Evolutionary conservation across 2,888 invertebrate genomes (phyloP), one percentile per base, ranked within the genome.

Genomic region (Acanthopleura granulata): DNA sequence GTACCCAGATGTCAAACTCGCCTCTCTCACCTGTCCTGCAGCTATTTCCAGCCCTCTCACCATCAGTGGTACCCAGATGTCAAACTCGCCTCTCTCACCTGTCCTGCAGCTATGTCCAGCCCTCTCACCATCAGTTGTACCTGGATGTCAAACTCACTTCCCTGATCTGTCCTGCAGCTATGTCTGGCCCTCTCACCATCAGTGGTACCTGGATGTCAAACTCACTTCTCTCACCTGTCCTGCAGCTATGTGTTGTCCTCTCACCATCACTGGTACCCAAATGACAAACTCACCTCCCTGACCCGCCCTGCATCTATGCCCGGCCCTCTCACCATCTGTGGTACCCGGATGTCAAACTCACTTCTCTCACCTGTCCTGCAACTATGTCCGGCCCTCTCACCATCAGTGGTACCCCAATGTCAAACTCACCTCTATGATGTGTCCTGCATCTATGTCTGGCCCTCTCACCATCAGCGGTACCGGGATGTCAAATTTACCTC

Each of bases 341-440:
- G 97, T 0, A 97, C 94, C 82, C 94, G 93, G 69, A 97, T 94
- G 87, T 97, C 97, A 0, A 95, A 94, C 88, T 97, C 96, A 90
- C 89, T 79, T 87, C 78, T 76, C 83, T 82, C n/a, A 80, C 74
- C 62, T 82, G 82, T 16, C 84, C 88, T 49, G 87, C 75, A 73
- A 81, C 82, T 30, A 89, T 86, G 0, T 87, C 86, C 22, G 97
- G 97, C 0, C 96, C 97, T 71, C 94, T 92, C 1, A 97, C 93
- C 71, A 96, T 86, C 6, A 97, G 91, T 0, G 97, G 97, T n/a
- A n/a, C n/a, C n/a, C n/a, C n/a, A n/a, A n/a, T n/a, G n/a, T n/a
- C n/a, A 0, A 97, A 51, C 51, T 51, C 18, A 51, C 51, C 51
- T 51, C 51, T 18, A 14, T 51, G 14, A 51, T 18, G 14, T 51